These are phyloP conservation scores for Cheirogaleus medius DNA, from an alignment of 2,113 vertebrate genomes.

Conservation along the genomic window DNA sequence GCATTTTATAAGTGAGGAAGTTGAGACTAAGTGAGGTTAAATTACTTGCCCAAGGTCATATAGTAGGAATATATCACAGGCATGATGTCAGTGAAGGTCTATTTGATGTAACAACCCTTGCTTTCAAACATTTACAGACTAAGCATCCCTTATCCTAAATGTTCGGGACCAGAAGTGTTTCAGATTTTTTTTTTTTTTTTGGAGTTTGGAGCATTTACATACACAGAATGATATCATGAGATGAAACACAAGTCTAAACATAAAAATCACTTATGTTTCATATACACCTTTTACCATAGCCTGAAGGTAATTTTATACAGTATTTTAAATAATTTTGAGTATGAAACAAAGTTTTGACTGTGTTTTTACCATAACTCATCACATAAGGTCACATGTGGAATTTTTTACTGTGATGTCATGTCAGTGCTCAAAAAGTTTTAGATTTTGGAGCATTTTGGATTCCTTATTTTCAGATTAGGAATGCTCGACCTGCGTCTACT, in stretches of 20 bases:
- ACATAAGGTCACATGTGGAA: not conserved
- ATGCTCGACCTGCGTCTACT: not conserved
- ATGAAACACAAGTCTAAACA: not conserved
- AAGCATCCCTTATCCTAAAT: not conserved
- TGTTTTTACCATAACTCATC: not conserved
- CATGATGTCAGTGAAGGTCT: not conserved
- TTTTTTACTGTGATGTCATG: not conserved
- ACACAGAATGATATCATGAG: not conserved
- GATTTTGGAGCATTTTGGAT: not conserved
- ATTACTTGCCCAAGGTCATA: not conserved
- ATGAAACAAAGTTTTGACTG: not conserved
- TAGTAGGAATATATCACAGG: not conserved
- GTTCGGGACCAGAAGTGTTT: not conserved
- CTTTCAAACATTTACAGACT: not conserved
- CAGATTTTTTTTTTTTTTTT: not conserved
- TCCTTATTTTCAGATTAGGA: not conserved
- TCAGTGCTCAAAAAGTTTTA: not conserved
- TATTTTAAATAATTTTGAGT: not conserved
- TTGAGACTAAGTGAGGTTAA: not conserved
- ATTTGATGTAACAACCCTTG: not conserved
- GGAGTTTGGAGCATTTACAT: not conserved
- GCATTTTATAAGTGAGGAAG: not conserved
- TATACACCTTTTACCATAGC: not conserved
- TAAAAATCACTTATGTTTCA: not conserved
- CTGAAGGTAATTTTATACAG: not conserved